phyloP scores from a whole-genome alignment of 2,797 vertebrate species.

The Pelochelys cantorii region DNA sequence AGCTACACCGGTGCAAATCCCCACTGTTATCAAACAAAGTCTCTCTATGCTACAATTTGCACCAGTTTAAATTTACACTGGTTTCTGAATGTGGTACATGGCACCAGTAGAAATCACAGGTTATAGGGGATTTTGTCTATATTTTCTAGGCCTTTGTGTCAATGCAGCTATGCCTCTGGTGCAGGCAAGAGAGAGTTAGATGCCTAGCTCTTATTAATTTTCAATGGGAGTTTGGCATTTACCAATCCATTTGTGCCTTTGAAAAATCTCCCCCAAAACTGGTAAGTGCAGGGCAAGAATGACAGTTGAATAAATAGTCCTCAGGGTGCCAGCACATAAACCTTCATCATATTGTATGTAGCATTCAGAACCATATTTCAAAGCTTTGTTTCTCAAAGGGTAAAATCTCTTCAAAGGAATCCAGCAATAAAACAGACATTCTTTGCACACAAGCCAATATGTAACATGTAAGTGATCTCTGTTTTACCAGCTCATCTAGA shows the following conservation, averaged over 20 bases:
- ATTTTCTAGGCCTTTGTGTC: not conserved
- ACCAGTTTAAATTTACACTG: not conserved
- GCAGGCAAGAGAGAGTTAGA: not conserved
- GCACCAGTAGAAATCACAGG: not conserved
- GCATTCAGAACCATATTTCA: not conserved
- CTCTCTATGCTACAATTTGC: not conserved
- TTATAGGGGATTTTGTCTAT: not conserved
- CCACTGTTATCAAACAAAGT: not conserved
- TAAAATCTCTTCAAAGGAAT: not conserved
- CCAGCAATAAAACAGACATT: not conserved
- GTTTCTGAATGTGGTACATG: not conserved
- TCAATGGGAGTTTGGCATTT: not conserved
- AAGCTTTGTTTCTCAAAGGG: not conserved
- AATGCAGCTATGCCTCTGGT: not conserved
- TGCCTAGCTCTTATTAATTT: not conserved
- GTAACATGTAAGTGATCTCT: not conserved
- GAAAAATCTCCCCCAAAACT: not conserved
- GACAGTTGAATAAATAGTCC: not conserved
- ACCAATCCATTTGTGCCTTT: not conserved
- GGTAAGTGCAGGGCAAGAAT: not conserved
- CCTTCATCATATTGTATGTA: not conserved
- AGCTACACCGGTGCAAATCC: not conserved
- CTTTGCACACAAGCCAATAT: not conserved
- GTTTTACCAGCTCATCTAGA: not conserved
- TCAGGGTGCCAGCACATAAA: not conserved